Conservation (phyloP, 2,888 invertebrate species). For the Andricus quercusramuli region DNA sequence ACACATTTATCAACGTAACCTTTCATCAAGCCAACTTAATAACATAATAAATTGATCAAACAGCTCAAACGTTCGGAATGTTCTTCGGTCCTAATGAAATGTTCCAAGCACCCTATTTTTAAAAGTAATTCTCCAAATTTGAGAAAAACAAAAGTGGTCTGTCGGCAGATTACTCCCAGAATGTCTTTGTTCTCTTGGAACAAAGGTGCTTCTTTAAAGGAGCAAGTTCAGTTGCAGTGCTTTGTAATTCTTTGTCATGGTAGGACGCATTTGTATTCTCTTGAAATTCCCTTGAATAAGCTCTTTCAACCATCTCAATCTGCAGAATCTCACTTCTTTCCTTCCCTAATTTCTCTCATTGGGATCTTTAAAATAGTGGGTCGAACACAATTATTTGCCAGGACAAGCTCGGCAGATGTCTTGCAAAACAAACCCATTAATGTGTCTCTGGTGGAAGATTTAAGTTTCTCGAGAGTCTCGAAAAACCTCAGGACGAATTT, state of each 20-base stretch:
- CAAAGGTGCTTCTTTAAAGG: constrained; percentile 22
- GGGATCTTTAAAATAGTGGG: not conserved
- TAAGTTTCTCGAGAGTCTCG: not conserved
- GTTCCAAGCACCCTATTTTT: too few species aligned
- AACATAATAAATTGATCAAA: too few species aligned
- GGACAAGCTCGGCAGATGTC: not conserved
- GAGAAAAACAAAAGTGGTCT: not conserved
- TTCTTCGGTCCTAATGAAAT: too few species aligned
- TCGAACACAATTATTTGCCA: constrained; percentile 17
- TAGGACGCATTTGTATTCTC: constrained; percentile 25
- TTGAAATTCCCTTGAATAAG: constrained; percentile 13
- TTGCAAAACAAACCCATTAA: constrained; percentile 29
- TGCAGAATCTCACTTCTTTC: constrained; percentile 4
- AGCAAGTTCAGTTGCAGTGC: constrained; percentile 14
- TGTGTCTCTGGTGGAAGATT: not conserved
- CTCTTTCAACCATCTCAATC: constrained; percentile 29
- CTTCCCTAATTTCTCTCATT: constrained; percentile 11
- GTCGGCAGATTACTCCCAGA: not conserved
- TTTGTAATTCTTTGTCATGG: constrained; percentile 24
- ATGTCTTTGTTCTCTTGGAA: constrained; percentile 11
- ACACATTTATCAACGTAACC: too few species aligned
- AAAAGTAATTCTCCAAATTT: not conserved
- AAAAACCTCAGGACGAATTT: not conserved
- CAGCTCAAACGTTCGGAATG: too few species aligned
- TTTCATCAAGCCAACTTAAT: too few species aligned